Evolutionary conservation across 2,113 vertebrate species (phyloP).

Genomic region (Burhinus oedicnemus): DNA sequence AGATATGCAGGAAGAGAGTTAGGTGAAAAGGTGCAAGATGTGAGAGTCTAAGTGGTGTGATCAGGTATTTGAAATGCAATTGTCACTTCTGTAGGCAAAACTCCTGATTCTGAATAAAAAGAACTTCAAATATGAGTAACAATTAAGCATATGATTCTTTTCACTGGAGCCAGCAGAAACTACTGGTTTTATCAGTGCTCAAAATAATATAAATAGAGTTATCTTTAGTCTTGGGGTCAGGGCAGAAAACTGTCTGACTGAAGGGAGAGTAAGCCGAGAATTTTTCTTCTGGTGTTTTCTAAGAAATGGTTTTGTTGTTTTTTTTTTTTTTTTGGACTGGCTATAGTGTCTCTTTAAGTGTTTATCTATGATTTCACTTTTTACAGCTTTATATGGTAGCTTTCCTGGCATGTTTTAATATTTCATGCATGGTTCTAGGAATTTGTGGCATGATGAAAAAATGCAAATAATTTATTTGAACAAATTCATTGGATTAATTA

Average conservation of each 20-base stretch:
- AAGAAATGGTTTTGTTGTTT: background rate
- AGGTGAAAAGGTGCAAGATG: background rate
- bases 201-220: background rate
- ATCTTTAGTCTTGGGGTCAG: background rate
- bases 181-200: background rate
- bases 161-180: background rate
- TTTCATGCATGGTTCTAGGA: background rate
- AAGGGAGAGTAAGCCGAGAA: background rate
- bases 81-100: background rate
- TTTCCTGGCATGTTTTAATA: background rate
- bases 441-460: background rate
- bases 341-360: background rate
- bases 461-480: conserved; percentile 24
- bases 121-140: background rate
- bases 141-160: background rate
- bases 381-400: background rate
- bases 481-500: background rate
- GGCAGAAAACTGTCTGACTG: background rate
- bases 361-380: background rate
- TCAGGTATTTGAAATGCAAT: background rate
- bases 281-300: background rate
- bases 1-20: background rate
- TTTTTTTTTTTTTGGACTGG: background rate
- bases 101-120: background rate
- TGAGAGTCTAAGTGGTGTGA: background rate